Evolutionary conservation across 2,888 invertebrate genomes (phyloP).

Genomic region (Limnephilus auricula): DNA sequence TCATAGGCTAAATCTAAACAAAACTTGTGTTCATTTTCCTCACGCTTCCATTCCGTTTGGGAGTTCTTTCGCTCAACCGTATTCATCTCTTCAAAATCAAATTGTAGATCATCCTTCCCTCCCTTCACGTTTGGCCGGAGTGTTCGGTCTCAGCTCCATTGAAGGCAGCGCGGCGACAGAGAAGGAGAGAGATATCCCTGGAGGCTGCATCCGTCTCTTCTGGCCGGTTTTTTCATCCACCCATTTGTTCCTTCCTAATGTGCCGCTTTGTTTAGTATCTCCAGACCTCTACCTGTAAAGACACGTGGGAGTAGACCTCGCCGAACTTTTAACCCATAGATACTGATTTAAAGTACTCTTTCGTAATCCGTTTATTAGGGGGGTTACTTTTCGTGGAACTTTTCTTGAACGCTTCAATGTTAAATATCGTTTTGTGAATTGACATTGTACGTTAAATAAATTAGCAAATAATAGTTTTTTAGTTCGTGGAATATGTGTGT

Average conservation of each 20-base stretch:
- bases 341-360: not conserved
- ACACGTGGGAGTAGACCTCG: constrained; percentile 70
- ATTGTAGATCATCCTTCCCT: constrained; percentile 8
- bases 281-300: constrained; percentile 78
- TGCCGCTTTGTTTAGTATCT: constrained; percentile 79
- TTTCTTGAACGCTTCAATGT: not conserved
- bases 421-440: not conserved
- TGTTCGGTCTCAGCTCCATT: not conserved
- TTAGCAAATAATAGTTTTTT: not conserved
- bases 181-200: not conserved
- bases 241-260: constrained; percentile 80
- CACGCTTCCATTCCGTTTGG: not conserved
- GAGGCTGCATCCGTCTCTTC: constrained; percentile 53
- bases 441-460: not conserved
- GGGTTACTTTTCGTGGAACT: not conserved
- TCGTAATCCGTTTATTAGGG: not conserved
- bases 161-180: constrained; percentile 2
- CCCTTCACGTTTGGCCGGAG: not conserved
- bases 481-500: not conserved
- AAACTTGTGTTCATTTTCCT: not conserved
- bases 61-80: not conserved
- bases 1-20: not conserved
- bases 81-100: not conserved
- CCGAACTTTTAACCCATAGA: not conserved
- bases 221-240: constrained; percentile 72